These are phyloP conservation scores for Drosophila maculinotata DNA, from an alignment of 2,888 invertebrate genomes.

Conservation along the genomic window DNA sequence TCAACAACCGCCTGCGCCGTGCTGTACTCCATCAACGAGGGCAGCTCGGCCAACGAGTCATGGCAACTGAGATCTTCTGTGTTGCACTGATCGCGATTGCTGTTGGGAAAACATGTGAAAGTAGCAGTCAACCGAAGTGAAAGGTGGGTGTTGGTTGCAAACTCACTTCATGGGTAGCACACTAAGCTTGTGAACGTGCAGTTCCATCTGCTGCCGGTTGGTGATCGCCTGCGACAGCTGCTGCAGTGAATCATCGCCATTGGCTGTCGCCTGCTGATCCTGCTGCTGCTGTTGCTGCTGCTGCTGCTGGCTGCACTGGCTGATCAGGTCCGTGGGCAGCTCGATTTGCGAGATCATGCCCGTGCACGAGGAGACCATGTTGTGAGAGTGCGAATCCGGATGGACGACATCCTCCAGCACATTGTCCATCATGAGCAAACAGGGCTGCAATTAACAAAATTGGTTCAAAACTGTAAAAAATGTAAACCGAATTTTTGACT, in stretches of 20 bases:
- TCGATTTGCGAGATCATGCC: slow-evolving; percentile 86
- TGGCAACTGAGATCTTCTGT: slow-evolving; percentile 84
- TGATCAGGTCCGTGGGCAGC: slow-evolving; percentile 84
- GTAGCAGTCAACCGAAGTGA: neutral
- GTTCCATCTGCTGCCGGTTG: slow-evolving; percentile 89
- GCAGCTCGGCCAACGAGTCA: slow-evolving; percentile 86
- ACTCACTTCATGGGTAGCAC: slow-evolving; percentile 83
- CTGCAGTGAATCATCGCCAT: slow-evolving; percentile 89
- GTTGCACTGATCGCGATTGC: slow-evolving; percentile 77
- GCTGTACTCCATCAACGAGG: slow-evolving; percentile 86
- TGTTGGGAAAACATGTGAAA: neutral
- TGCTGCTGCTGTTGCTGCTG: slow-evolving; percentile 16
- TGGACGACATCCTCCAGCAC: slow-evolving; percentile 89
- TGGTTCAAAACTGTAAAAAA: neutral
- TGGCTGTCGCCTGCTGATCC: slow-evolving; percentile 30
- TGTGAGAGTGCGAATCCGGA: slow-evolving; percentile 89
- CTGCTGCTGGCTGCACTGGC: slow-evolving; percentile 63
- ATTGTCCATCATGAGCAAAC: slow-evolving; percentile 92
- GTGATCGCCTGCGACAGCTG: slow-evolving; percentile 92
- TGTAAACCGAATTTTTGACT: neutral
- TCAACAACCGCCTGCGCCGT: slow-evolving; percentile 88
- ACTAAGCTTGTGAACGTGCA: slow-evolving; percentile 85
- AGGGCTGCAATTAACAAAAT: slow-evolving; percentile 83
- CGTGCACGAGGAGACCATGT: slow-evolving; percentile 88
- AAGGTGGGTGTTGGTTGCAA: neutral